Percentiles rank a stretch among this genome's conserved stretches.
Conservation (phyloP, 2,888 invertebrate species). For the Pristionchus mayeri region DNA sequence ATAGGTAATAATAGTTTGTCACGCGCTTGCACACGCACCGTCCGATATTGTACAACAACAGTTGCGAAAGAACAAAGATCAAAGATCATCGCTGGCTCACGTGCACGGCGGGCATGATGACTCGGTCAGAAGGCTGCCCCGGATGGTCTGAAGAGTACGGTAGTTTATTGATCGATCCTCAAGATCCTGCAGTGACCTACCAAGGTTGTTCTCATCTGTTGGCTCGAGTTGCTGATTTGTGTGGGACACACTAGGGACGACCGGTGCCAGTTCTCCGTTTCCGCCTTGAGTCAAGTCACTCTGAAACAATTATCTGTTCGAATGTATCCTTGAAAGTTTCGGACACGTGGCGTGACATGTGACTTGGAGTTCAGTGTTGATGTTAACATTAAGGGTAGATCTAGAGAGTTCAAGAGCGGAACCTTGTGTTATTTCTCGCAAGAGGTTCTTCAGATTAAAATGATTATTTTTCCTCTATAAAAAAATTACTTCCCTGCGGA, state of each 20-base stretch:
- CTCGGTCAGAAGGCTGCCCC: neutral
- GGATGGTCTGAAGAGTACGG: neutral
- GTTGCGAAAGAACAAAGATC: neutral
- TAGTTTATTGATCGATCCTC: neutral
- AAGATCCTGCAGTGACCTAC: neutral
- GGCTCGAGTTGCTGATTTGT: neutral
- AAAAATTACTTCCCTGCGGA: neutral
- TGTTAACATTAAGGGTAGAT: too few species aligned
- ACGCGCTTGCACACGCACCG: neutral
- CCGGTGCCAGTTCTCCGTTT: neutral
- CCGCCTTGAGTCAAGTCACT: neutral
- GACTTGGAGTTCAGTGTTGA: neutral
- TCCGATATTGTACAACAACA: neutral
- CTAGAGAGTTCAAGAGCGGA: too few species aligned
- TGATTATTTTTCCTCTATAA: neutral
- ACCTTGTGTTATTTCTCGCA: too few species aligned
- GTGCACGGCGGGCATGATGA: neutral
- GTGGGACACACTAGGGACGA: neutral
- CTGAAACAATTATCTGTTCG: neutral
- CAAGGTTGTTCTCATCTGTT: neutral
- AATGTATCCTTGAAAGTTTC: too few species aligned
- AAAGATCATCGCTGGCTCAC: neutral
- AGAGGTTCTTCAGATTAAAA: too few species aligned
- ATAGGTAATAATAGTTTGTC: conserved; percentile 16
- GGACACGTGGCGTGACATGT: too few species aligned